phyloP scores from a whole-genome alignment of 2,888 invertebrate genomes.

The Colletes collaris region DNA sequence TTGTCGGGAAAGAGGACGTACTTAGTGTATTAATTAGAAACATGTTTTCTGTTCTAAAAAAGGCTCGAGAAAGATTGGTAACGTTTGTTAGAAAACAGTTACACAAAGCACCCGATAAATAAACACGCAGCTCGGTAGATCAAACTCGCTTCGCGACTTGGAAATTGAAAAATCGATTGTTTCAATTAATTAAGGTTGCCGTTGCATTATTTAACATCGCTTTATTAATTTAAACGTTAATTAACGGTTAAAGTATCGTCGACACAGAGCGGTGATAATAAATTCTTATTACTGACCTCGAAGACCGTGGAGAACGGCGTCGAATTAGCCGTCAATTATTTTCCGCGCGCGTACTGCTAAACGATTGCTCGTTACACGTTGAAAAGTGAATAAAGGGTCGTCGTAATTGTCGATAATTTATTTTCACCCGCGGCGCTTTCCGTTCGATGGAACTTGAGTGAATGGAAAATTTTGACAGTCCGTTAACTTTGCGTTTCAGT shows the following conservation, averaged over 20 bases:
- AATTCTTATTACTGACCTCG: background rate
- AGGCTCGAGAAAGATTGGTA: no score
- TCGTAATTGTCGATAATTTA: slow-evolving; percentile 17
- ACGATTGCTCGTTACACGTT: background rate
- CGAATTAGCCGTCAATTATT: slow-evolving; percentile 3
- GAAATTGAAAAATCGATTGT: no score
- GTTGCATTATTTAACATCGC: slow-evolving; percentile 2
- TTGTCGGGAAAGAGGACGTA: no score
- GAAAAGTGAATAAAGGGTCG: background rate
- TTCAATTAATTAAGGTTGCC: no score
- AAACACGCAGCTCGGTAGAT: no score
- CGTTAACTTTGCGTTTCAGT: slow-evolving; percentile 1
- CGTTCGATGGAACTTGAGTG: background rate
- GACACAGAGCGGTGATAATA: background rate
- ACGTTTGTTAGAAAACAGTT: no score
- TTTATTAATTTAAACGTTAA: background rate
- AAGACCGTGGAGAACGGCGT: background rate
- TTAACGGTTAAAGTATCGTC: background rate
- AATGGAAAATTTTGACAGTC: slow-evolving; percentile 17
- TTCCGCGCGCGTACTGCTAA: background rate
- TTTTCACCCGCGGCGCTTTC: slow-evolving; percentile 12
- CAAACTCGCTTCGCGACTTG: no score
- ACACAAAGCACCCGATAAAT: no score
- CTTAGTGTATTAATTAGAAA: no score
- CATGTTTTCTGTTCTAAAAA: no score